Evolutionary conservation across 1,140 invertebrate species (phyloP), one percentile per base, ranked within the genome.

Genomic region (Sminthurinus signatus): DNA sequence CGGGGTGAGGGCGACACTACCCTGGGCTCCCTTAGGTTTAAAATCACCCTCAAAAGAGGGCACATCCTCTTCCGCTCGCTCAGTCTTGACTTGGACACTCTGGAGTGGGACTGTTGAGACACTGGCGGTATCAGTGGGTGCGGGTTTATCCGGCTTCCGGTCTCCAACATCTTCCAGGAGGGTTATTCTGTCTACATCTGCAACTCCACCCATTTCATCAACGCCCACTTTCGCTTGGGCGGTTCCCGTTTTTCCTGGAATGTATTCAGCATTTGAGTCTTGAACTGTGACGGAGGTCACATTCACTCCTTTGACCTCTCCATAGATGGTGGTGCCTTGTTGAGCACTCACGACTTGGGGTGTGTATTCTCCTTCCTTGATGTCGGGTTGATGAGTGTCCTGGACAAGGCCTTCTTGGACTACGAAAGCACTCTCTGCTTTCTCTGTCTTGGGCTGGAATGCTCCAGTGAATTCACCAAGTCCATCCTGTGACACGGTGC

Each of bases 241-340:
- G 10, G 54, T 56, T 3, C 54, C 54, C 4, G 54, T 56, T 28
- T 56, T 56, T 12, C 54, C 54, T 8, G 54, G 54, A n/a, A 56
- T 27, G 39, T 39, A 56, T 12, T 5, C 29, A 8, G 29, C 3
- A 5, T 12, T n/a, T 12, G 43, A 12, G n/a, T 60, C 58, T 27
- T 48, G 3, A 23, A 25, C 21, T 5, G 39, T 50, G 2, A 60
- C 58, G 12, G 52, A 39, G 17, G 8, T 48, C 23, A 60, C 32
- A 42, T 39, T 48, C 2, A 60, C 23, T 3, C 29, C 36, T 21
- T 32, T 56, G 10, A 56, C 54, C 36, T 56, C 54, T 39, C 31
- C 28, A 21, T 8, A 56, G 10, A 56, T 21, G 4, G 29, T 56
- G 36, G 54, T 39, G 3, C 54, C 54, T n/a, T 56, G 54, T 2